Conservation (phyloP, 2,113 vertebrate genomes). For the Rhizomys pruinosus region DNA sequence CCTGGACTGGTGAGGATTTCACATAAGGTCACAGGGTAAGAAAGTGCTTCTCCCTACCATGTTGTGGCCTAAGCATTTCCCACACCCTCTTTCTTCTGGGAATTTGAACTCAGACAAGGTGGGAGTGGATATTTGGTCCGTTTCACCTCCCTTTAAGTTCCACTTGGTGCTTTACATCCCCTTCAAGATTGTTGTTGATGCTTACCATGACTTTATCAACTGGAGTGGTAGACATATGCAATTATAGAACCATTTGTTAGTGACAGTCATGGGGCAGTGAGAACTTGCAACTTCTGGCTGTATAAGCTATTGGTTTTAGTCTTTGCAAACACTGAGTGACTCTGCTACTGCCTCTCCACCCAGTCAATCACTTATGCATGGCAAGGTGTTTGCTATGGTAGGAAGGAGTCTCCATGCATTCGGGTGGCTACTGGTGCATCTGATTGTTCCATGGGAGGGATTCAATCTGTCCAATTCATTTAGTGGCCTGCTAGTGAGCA, state of each 20-base stretch:
- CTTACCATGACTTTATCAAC: background rate
- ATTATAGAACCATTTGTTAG: background rate
- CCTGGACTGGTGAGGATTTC: background rate
- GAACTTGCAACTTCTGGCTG: background rate
- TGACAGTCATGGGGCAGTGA: background rate
- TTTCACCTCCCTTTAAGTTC: background rate
- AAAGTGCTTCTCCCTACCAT: background rate
- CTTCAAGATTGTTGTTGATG: background rate
- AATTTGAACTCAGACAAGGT: background rate
- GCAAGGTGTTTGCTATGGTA: background rate
- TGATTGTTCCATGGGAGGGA: background rate
- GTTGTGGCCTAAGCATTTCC: background rate
- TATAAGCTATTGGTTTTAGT: background rate
- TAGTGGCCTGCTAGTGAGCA: background rate
- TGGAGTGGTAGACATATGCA: too few species aligned
- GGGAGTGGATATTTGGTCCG: background rate
- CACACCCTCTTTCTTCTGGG: background rate
- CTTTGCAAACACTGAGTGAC: background rate
- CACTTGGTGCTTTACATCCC: background rate
- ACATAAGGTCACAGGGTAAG: background rate
- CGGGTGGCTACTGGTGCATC: background rate
- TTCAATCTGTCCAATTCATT: background rate
- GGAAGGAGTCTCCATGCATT: background rate
- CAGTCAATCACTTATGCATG: background rate
- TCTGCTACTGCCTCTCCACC: background rate